Base-by-base conservation (phyloP, 1,140 invertebrate species). In the Eupeodes corollae region DNA sequence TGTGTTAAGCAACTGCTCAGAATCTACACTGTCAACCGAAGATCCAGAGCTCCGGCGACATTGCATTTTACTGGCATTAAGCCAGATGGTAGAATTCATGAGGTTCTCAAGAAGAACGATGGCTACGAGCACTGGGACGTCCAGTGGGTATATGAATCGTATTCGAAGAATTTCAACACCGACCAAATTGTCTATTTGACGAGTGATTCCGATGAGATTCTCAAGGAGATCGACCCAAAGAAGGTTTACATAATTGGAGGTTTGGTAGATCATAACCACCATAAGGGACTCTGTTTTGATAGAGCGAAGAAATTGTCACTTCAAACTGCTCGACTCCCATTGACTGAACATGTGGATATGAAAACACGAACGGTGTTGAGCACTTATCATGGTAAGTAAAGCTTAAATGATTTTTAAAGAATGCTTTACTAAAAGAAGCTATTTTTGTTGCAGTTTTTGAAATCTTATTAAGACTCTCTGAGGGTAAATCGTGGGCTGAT, bases 81-180 rank as follows among this genome's bases (percentile, higher is more conserved):
- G 63, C 67, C 45, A 59, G 74, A 61, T 58, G 84, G 80, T 39
- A 79, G 75, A 73, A 83, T 82, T 19, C 73, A 78, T 70, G 73
- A 77, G 61, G 80, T 79, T 59, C 81, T 82, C 58, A 72, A 79
- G 30, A 81, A 80, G 56, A 84, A 92, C 61, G 83, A 88, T 68
- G 90, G 91, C 44, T 95, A 86, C 71, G 78, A 84, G 64, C 83
- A 92, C 69, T 98, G 95, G 95, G 90, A 98, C 79, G 86, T 95
- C 70, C 65, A 77, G 64, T 61, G 56, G 30, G 58, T 56, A 33
- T 67, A 63, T 13, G 53, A 64, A 44, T 46, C 48, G 0, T 62
- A 63, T 41, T 8, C 18, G 11, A 49, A 64, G 1, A 0, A 59
- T 3, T 63, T 64, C 16, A 56, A 87, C 59, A 72, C 79, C 61